Percentiles rank a stretch among this genome's conserved stretches.
Conservation (phyloP, 2,888 invertebrate species). For the Temnothorax unifasciatus region DNA sequence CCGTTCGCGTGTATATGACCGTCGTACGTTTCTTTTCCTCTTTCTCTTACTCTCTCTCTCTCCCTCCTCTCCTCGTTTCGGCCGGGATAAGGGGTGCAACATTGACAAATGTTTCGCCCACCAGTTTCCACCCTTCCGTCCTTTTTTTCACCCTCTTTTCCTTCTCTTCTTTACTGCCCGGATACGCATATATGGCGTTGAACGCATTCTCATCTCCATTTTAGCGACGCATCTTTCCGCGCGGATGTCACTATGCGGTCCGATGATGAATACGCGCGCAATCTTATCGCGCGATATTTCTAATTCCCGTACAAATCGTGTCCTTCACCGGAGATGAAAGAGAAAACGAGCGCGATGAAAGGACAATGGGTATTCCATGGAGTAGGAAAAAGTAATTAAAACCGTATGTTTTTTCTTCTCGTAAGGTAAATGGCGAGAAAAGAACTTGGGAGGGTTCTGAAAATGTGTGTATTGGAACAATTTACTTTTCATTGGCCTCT, state of each 20-base stretch:
- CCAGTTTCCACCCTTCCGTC: conserved; percentile 60
- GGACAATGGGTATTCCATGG: background rate
- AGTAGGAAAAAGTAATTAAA: conserved; percentile 36
- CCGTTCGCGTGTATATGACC: conserved; percentile 49
- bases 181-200: conserved; percentile 18
- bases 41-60: background rate
- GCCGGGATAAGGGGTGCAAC: conserved; percentile 59
- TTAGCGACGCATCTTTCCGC: conserved; percentile 23
- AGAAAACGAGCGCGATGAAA: background rate
- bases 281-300: conserved; percentile 34
- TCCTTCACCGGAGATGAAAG: background rate
- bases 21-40: conserved; percentile 42
- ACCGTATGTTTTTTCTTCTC: conserved; percentile 34
- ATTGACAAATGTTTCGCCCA: conserved; percentile 69
- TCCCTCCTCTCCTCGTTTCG: background rate
- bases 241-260: conserved; percentile 8
- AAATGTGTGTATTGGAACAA: conserved; percentile 11
- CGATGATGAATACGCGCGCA: conserved; percentile 33
- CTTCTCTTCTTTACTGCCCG: conserved; percentile 1
- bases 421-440: background rate
- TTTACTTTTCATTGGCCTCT: conserved; percentile 13
- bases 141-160: conserved; percentile 34
- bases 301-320: conserved; percentile 41
- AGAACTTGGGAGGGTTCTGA: conserved; percentile 9
- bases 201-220: background rate